These are phyloP conservation scores for Theonella swinhoei DNA, from an alignment of 37 sponge, comb jelly and placozoan genomes.

Conservation along the genomic window DNA sequence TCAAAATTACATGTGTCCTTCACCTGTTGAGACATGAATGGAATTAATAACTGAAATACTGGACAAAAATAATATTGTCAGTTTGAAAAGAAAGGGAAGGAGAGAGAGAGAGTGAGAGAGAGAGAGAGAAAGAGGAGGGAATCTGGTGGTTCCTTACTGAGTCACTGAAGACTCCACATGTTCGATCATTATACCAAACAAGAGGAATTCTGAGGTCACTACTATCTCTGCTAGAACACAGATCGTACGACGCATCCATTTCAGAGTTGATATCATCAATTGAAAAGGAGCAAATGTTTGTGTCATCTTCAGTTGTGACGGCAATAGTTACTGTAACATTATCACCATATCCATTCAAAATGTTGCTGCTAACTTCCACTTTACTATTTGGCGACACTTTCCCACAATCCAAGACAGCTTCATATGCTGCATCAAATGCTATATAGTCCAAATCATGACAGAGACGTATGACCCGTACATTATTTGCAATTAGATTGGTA, in stretches of 20 bases:
- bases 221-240: neutral
- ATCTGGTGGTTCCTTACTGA: too few species aligned
- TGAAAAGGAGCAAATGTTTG: neutral
- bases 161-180: neutral
- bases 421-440: neutral
- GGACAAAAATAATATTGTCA: too few species aligned
- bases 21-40: neutral
- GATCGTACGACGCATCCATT: neutral
- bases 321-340: neutral
- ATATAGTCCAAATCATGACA: neutral
- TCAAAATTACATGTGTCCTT: neutral
- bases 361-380: neutral
- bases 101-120: too few species aligned
- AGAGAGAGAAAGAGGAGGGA: too few species aligned
- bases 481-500: neutral
- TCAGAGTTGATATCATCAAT: neutral
- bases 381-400: neutral
- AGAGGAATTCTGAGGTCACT: neutral
- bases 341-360: neutral
- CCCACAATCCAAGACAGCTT: neutral
- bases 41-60: neutral
- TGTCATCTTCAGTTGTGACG: neutral
- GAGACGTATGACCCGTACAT: neutral
- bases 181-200: neutral
- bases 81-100: too few species aligned